These are phyloP conservation scores for Eubasilissa splendida DNA, from an alignment of 2,888 invertebrate genomes.

Conservation along the genomic window DNA sequence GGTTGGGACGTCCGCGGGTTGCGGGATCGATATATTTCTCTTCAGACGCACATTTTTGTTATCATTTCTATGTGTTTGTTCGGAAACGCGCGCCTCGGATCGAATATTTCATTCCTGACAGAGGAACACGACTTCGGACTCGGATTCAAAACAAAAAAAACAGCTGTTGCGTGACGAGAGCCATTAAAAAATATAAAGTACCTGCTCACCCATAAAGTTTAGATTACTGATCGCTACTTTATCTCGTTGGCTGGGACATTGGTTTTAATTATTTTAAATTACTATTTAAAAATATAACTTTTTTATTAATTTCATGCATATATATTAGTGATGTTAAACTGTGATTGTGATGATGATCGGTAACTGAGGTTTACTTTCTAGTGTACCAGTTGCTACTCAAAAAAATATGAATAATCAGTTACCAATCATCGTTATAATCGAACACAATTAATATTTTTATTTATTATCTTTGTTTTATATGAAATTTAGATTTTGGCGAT, in stretches of 20 bases:
- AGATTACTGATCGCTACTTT: slow-evolving; percentile 51
- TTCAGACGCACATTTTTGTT: slow-evolving; percentile 20
- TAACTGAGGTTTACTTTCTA: no score
- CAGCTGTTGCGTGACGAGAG: slow-evolving; percentile 49
- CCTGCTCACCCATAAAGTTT: slow-evolving; percentile 51
- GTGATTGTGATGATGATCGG: no score
- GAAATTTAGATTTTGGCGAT: no score
- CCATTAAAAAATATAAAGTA: slow-evolving; percentile 55
- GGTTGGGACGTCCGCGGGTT: slow-evolving; percentile 29
- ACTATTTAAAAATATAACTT: no score
- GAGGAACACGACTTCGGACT: background rate
- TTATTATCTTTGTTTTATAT: no score
- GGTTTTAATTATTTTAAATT: no score
- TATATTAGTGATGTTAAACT: no score
- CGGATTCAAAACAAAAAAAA: slow-evolving; percentile 44
- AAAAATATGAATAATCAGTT: no score
- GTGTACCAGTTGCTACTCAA: no score
- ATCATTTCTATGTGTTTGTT: slow-evolving; percentile 28
- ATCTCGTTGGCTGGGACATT: background rate
- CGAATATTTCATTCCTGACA: slow-evolving; percentile 43
- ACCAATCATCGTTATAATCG: no score
- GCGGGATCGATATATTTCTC: slow-evolving; percentile 35
- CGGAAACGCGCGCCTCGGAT: slow-evolving; percentile 47
- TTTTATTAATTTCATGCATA: no score
- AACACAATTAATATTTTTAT: no score